Evolutionary conservation across 2,888 invertebrate species (phyloP), one percentile per base, ranked within the genome.

Genomic region (Melanotus villosus): DNA sequence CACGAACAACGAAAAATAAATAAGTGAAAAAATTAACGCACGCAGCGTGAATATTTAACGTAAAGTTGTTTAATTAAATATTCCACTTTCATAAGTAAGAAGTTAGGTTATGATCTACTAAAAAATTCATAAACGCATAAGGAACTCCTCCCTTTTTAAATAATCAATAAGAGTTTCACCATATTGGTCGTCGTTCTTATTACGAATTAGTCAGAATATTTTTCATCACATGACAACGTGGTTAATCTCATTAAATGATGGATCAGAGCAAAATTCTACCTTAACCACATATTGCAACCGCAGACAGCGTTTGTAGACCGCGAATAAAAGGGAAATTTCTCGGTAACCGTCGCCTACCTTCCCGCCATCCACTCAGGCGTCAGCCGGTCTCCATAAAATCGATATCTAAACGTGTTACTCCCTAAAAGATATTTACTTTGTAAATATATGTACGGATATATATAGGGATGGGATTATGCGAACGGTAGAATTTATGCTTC

Each of bases 301-400:
- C 68, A 63, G 68, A 68, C 68, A 52, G 19, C 47, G 63, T 64
- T 58, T 65, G 59, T 54, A 36, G 59, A 65, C 69, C 69, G 47
- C 60, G 60, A 65, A 69, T 69, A 65, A 65, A 65, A 69, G 69
- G 69, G 66, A 70, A 70, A 66, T 65, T 70, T 66, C 65, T 62
- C 62, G 57, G 66, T 54, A 70, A 66, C 65, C 70, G 64, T 54
- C 62, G 66, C 52, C 69, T 65, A 36, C 65, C 59, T 65, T 65
- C 36, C 54, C 52, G 54, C 50, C 66, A 63, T 38, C 59, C 34
- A 62, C 47, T 65, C 45, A 47, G 58, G 65, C 70, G 62, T 65
- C 70, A 59, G 54, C 59, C 26, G 36, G 69, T 65, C 45, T 59
- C 34, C 56, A 47, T 56, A 65, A 65, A 64, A 65, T 57, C 65